These are phyloP conservation scores for Sarcophaga bullata DNA, from an alignment of 1,140 invertebrate genomes.

Conservation along the genomic window DNA sequence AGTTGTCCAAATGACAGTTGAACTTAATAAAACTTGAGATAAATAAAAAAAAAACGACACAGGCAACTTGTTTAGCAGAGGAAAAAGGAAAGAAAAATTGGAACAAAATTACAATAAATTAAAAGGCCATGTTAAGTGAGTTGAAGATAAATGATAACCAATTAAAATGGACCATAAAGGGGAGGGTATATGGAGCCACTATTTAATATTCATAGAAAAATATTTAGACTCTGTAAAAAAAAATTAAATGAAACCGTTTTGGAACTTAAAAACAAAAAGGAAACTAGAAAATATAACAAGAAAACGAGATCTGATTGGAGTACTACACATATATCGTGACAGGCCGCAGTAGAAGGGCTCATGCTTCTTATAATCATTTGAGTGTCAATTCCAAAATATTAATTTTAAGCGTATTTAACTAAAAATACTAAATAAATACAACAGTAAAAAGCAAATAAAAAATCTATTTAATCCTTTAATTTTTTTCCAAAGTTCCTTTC, in stretches of 20 bases:
- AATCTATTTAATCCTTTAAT: slow-evolving; percentile 47
- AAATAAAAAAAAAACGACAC: background rate
- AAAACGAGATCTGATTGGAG: background rate
- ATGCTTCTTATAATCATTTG: background rate
- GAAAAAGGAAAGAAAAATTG: background rate
- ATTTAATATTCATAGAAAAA: background rate
- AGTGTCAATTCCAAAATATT: background rate
- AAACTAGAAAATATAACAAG: background rate
- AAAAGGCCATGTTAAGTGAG: slow-evolving; percentile 22
- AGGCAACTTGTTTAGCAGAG: background rate
- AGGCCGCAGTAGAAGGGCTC: background rate
- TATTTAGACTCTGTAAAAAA: background rate
- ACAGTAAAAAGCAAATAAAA: slow-evolving; percentile 49
- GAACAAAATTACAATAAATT: background rate
- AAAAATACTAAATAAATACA: background rate
- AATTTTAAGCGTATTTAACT: background rate
- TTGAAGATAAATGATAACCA: background rate
- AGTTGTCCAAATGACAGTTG: slow-evolving; percentile 14
- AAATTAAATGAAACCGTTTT: too few relatives aligned
- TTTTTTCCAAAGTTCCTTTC: slow-evolving; percentile 28
- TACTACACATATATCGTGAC: too few relatives aligned
- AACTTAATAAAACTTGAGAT: slow-evolving; percentile 14
- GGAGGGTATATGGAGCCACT: background rate
- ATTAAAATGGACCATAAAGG: background rate
- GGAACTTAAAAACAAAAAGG: background rate